These are phyloP conservation scores for Pyralis farinalis DNA, from an alignment of 2,888 invertebrate genomes.

Conservation along the genomic window DNA sequence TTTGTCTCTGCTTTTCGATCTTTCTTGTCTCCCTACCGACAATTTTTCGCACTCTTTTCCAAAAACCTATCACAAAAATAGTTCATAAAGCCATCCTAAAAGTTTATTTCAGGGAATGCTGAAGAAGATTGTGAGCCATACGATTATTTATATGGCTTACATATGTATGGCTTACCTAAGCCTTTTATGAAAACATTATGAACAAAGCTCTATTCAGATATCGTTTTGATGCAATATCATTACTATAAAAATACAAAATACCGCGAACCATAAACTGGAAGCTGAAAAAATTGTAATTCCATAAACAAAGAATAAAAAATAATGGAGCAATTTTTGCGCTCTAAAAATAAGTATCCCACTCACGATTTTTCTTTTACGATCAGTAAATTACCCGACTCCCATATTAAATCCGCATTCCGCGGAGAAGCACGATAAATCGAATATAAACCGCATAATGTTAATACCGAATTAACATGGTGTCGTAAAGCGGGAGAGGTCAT, in stretches of 20 bases:
- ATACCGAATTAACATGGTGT: neutral
- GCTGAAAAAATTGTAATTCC: neutral
- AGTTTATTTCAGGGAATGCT: too few species aligned
- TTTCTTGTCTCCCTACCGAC: too few species aligned
- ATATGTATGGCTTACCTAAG: too few species aligned
- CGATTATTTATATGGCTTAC: too few species aligned
- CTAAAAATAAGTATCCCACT: constrained; percentile 1
- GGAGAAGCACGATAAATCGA: neutral
- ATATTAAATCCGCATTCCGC: neutral
- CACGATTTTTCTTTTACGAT: neutral
- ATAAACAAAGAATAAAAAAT: neutral
- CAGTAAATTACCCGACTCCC: neutral
- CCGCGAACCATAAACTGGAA: neutral
- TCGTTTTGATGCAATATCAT: too few species aligned
- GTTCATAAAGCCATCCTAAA: too few species aligned
- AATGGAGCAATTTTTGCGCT: neutral
- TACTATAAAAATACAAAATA: neutral
- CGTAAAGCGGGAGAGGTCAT: neutral
- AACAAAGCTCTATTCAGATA: too few species aligned
- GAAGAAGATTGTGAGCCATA: too few species aligned
- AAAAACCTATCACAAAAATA: too few species aligned
- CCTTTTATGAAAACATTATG: too few species aligned
- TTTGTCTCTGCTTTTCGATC: too few species aligned
- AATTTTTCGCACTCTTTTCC: too few species aligned
- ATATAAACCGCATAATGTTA: neutral